phyloP scores from a whole-genome alignment of 2,888 invertebrate species.

The Synanthedon vespiformis region DNA sequence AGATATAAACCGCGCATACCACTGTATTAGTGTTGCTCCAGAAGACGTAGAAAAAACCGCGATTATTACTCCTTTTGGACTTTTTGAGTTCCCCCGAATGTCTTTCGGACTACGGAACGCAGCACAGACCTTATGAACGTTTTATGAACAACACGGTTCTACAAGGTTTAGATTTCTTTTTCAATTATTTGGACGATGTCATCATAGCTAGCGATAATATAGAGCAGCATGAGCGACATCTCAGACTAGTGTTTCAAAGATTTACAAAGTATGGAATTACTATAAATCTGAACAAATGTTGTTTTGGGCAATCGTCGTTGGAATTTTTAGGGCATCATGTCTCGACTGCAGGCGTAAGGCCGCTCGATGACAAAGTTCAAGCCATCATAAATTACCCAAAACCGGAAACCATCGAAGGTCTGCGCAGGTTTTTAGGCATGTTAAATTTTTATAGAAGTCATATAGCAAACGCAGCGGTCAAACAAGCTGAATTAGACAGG shows the following conservation, averaged over 20 bases:
- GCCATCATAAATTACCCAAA: slow-evolving; percentile 1
- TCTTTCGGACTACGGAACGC: too few species aligned
- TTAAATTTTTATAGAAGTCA: not conserved
- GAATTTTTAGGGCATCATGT: slow-evolving; percentile 1
- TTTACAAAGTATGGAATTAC: not conserved
- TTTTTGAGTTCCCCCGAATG: too few species aligned
- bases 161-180: too few species aligned
- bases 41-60: too few species aligned
- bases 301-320: not conserved
- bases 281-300: not conserved
- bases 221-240: not conserved
- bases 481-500: not conserved
- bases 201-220: not conserved
- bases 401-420: not conserved
- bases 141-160: too few species aligned
- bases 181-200: too few species aligned
- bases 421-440: slow-evolving; percentile 1
- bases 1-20: slow-evolving; percentile 1
- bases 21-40: not conserved
- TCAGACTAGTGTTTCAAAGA: not conserved
- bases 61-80: too few species aligned
- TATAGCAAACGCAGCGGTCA: not conserved
- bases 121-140: too few species aligned
- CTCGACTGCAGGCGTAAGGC: not conserved
- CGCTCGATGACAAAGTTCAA: not conserved